Percentiles rank a stretch among this genome's conserved stretches.
Evolutionary conservation across 2,888 invertebrate species (phyloP).

Genomic region (Heliconius hortense): DNA sequence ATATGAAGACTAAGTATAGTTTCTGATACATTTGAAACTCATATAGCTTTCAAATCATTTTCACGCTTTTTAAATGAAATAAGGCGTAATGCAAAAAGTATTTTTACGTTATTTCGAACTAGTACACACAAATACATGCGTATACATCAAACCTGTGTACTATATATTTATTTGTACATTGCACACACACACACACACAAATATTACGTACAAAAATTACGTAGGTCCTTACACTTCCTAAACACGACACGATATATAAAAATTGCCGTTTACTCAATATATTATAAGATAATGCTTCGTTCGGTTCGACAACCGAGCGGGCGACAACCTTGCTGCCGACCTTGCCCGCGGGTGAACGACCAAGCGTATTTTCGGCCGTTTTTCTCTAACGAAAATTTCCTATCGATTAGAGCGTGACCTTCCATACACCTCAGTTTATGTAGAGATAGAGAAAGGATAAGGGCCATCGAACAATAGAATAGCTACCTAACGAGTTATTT

Average conservation of each 20-base stretch:
- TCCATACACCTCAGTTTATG: slow-evolving; percentile 42
- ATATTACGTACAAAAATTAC: slow-evolving; percentile 19
- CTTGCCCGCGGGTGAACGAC: slow-evolving; percentile 67
- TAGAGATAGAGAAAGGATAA: slow-evolving; percentile 14
- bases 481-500: too few species aligned
- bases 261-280: slow-evolving; percentile 36
- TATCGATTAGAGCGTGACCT: slow-evolving; percentile 57
- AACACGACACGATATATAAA: slow-evolving; percentile 22
- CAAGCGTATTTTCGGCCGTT: slow-evolving; percentile 69
- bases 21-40: too few species aligned
- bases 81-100: neutral
- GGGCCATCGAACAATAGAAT: too few species aligned
- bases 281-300: slow-evolving; percentile 55
- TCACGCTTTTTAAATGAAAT: neutral
- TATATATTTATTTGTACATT: neutral
- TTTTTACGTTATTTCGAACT: neutral
- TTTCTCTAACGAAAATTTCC: slow-evolving; percentile 74
- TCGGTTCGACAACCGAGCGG: slow-evolving; percentile 56
- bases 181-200: neutral
- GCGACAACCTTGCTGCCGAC: slow-evolving; percentile 68
- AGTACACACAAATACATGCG: neutral
- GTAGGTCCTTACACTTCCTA: slow-evolving; percentile 23
- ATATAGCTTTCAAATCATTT: neutral
- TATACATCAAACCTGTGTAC: neutral
- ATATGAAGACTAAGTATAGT: too few species aligned